These are phyloP conservation scores for Epinotia ramella DNA, from an alignment of 2,888 invertebrate species.

Conservation along the genomic window DNA sequence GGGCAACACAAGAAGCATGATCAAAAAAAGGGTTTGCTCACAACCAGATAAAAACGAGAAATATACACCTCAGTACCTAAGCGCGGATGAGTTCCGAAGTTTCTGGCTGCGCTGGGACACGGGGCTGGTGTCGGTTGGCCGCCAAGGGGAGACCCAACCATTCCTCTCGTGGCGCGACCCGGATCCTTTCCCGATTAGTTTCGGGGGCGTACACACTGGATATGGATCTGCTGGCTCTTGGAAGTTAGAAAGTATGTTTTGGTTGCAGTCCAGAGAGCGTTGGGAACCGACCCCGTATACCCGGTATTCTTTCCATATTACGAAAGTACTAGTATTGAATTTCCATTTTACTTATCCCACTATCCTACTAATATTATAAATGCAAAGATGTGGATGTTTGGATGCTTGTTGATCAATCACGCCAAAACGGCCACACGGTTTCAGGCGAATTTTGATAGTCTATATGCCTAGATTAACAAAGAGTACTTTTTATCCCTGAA, in stretches of 20 bases:
- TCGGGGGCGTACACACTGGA: slow-evolving; percentile 20
- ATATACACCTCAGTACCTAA: slow-evolving; percentile 41
- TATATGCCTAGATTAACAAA: too few species aligned
- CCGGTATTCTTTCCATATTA: too few species aligned
- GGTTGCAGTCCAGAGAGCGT: too few species aligned
- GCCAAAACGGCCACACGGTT: too few species aligned
- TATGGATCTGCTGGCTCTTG: slow-evolving; percentile 10
- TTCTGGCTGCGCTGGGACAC: slow-evolving; percentile 29
- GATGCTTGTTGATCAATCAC: too few species aligned
- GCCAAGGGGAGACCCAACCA: slow-evolving; percentile 3
- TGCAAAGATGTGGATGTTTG: too few species aligned
- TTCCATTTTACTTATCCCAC: too few species aligned
- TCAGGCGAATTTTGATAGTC: too few species aligned
- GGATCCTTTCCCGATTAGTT: slow-evolving; percentile 7
- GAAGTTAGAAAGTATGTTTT: slow-evolving; percentile 13
- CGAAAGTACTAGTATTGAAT: too few species aligned
- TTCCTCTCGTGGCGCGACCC: slow-evolving; percentile 20
- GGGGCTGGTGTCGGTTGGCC: slow-evolving; percentile 7
- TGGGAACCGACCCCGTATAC: too few species aligned
- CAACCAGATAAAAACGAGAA: neutral
- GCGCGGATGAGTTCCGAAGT: slow-evolving; percentile 30
- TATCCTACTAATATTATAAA: too few species aligned
- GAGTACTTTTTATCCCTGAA: too few species aligned
- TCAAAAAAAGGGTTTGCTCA: slow-evolving; percentile 6
- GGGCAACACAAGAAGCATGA: slow-evolving; percentile 18